Conservation (phyloP, 1,140 invertebrate species). For the Medauroidea extradentata region DNA sequence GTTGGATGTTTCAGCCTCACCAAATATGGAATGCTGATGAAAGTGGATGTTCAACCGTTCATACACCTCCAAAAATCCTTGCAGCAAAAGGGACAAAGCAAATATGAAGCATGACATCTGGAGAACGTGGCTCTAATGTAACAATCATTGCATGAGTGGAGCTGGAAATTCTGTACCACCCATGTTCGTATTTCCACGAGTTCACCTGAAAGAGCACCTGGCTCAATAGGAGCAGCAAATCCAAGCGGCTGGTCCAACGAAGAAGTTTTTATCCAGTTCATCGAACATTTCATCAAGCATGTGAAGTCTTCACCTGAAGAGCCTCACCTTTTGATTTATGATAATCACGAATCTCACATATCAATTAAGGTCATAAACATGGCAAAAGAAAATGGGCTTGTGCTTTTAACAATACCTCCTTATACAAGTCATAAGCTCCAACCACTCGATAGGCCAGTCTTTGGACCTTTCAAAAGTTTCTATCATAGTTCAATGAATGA, state of each 20-base stretch:
- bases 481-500: no score
- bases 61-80: slow-evolving; percentile 38
- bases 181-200: slow-evolving; percentile 31
- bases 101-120: slow-evolving; percentile 36
- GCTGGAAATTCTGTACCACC: slow-evolving; percentile 21
- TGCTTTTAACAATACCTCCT: no score
- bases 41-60: slow-evolving; percentile 44
- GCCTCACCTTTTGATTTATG: slow-evolving; percentile 15
- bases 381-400: slow-evolving; percentile 12
- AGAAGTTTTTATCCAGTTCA: slow-evolving; percentile 11
- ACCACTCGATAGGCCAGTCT: neutral
- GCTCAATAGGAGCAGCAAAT: slow-evolving; percentile 3
- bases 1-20: slow-evolving; percentile 19
- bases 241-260: slow-evolving; percentile 19
- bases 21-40: slow-evolving; percentile 43
- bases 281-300: slow-evolving; percentile 11
- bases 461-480: slow-evolving; percentile 34
- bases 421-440: no score
- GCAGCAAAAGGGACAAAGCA: slow-evolving; percentile 35
- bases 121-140: slow-evolving; percentile 39
- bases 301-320: slow-evolving; percentile 5
- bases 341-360: slow-evolving; percentile 23
- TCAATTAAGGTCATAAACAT: slow-evolving; percentile 6
- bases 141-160: slow-evolving; percentile 32
- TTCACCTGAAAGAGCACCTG: neutral